Evolutionary conservation across 2,888 invertebrate species (phyloP).

Genomic region (Drosophila flavopinicola): DNA sequence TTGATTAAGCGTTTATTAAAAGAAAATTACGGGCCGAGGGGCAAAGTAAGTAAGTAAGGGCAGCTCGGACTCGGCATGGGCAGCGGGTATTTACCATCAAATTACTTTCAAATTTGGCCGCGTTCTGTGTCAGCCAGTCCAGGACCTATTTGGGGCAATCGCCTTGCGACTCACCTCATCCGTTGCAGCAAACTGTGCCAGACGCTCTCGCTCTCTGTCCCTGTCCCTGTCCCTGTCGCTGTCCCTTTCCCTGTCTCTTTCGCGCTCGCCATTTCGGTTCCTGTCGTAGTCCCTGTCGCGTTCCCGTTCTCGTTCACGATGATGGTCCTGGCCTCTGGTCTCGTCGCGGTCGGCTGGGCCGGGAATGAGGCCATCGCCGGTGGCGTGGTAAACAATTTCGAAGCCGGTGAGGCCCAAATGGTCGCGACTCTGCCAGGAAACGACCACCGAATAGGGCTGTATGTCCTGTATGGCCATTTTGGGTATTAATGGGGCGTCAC

Average conservation of each 20-base stretch:
- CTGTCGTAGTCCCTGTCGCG: slow-evolving; percentile 13
- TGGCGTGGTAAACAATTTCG: slow-evolving; percentile 92
- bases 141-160: background rate
- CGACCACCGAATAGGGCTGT: slow-evolving; percentile 93
- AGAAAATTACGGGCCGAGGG: slow-evolving; percentile 27
- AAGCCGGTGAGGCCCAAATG: slow-evolving; percentile 93
- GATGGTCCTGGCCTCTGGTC: slow-evolving; percentile 24
- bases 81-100: slow-evolving; percentile 43
- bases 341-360: slow-evolving; percentile 44
- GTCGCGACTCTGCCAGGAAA: slow-evolving; percentile 95
- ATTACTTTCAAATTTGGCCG: slow-evolving; percentile 57
- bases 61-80: background rate
- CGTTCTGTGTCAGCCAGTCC: slow-evolving; percentile 5
- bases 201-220: too few species aligned
- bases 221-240: too few species aligned
- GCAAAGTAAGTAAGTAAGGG: background rate
- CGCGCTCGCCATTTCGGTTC: background rate
- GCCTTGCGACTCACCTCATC: slow-evolving; percentile 66
- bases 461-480: slow-evolving; percentile 95
- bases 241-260: slow-evolving; percentile 20
- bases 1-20: slow-evolving; percentile 65
- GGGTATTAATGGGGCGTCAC: slow-evolving; percentile 92
- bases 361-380: slow-evolving; percentile 85
- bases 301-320: slow-evolving; percentile 23
- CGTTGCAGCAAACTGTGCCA: slow-evolving; percentile 45